phyloP scores from a whole-genome alignment of 2,797 vertebrate genomes.

The Hoplostethus mediterraneus region DNA sequence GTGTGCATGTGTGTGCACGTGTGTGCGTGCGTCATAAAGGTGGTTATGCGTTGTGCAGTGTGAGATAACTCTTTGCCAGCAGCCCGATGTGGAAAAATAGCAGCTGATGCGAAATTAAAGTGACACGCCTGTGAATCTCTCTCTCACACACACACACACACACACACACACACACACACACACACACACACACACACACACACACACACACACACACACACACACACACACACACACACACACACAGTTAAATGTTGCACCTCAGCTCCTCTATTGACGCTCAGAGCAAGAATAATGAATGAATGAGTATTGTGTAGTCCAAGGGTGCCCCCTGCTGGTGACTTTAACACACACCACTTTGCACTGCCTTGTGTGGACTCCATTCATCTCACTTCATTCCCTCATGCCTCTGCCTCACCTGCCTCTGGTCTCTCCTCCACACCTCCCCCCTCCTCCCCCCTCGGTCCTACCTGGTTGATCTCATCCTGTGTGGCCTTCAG shows the following conservation, averaged over 20 bases:
- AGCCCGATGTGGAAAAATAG: not conserved
- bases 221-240: not conserved
- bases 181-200: not conserved
- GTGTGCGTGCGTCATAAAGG: not conserved
- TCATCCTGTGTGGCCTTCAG: conserved; percentile 96
- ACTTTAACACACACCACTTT: not conserved
- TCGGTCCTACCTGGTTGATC: conserved; percentile 92
- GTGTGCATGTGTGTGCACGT: conserved; percentile 5
- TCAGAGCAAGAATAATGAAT: too few relatives aligned
- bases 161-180: not conserved
- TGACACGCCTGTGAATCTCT: not conserved
- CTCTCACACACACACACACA: not conserved
- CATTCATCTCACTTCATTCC: too few relatives aligned
- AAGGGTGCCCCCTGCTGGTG: conserved; percentile 47
- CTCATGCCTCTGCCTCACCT: too few relatives aligned
- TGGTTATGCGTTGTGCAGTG: not conserved
- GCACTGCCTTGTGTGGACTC: too few relatives aligned
- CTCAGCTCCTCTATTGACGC: conserved; percentile 25
- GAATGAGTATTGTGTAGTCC: not conserved
- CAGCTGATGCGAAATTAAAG: conserved; percentile 7
- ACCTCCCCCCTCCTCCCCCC: not conserved
- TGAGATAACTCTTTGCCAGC: not conserved
- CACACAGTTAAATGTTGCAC: not conserved
- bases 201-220: not conserved
- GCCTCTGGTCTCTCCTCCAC: not conserved